A percentile compares a stretch with the other conserved stretches of the same genome.
Evolutionary conservation across 1,140 invertebrate species (phyloP).

Genomic region (Globodera ellingtonae): DNA sequence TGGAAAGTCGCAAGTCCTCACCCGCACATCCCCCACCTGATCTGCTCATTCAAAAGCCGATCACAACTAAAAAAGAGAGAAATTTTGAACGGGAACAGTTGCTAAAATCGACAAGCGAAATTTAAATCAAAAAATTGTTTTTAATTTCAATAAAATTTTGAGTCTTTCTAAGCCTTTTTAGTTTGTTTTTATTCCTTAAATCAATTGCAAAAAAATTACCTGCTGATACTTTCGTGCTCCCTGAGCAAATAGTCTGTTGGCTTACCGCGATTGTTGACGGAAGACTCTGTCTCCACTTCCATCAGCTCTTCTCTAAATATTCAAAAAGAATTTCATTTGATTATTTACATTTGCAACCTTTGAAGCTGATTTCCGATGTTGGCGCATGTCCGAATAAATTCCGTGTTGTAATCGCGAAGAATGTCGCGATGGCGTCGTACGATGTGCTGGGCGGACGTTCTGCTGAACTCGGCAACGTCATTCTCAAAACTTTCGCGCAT

Average conservation of each 20-base stretch:
- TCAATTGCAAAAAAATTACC: constrained; percentile 27
- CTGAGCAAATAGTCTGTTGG: constrained; percentile 45
- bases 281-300: constrained; percentile 35
- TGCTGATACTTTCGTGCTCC: constrained; percentile 53
- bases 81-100: no score
- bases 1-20: not conserved
- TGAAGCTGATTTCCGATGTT: constrained; percentile 40
- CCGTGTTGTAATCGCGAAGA: constrained; percentile 40
- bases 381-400: constrained; percentile 31
- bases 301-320: constrained; percentile 49
- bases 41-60: constrained; percentile 53
- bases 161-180: constrained; percentile 4
- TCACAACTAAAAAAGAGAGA: constrained; percentile 29
- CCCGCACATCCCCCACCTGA: constrained; percentile 34
- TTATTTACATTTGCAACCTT: constrained; percentile 27
- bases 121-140: not conserved
- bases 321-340: not conserved
- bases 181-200: constrained; percentile 20
- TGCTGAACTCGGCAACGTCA: constrained; percentile 27
- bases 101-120: no score
- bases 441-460: constrained; percentile 38
- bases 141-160: not conserved
- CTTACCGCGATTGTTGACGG: constrained; percentile 43
- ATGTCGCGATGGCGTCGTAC: constrained; percentile 43
- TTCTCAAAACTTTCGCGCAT: constrained; percentile 41